Percentiles rank a stretch among this genome's conserved stretches.
Evolutionary conservation across 2,797 vertebrate species (phyloP).

Genomic region (Eupleurogrammus muticus): DNA sequence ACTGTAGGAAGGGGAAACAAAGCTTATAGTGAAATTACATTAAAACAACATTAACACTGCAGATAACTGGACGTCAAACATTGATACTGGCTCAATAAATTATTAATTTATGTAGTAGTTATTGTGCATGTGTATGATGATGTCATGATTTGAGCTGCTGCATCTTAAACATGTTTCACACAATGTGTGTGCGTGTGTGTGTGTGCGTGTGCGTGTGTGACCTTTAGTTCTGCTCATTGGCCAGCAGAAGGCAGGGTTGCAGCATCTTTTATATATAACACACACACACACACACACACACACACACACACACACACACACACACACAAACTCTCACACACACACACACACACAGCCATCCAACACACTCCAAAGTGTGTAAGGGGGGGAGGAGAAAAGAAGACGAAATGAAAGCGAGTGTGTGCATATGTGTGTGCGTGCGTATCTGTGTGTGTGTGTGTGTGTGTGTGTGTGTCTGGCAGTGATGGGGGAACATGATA

Average conservation of each 20-base stretch:
- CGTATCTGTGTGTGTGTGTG: conserved; percentile 44
- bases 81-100: not conserved
- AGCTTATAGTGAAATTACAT: no score
- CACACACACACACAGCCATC: not conserved
- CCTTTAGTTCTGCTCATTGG: conserved; percentile 61
- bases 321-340: not conserved
- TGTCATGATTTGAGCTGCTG: not conserved
- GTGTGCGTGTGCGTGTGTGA: conserved; percentile 16
- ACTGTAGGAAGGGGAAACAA: not conserved
- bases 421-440: conserved; percentile 33
- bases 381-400: not conserved
- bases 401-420: conserved; percentile 11
- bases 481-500: conserved; percentile 90
- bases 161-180: not conserved
- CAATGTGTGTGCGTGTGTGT: not conserved
- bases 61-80: no score
- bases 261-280: conserved; percentile 39
- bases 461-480: conserved; percentile 79
- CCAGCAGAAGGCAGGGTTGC: conserved; percentile 84
- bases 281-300: not conserved
- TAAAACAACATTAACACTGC: no score
- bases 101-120: not conserved
- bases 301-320: not conserved
- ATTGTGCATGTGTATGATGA: not conserved
- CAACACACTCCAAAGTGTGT: conserved; percentile 16